Conservation (phyloP, 2,888 invertebrate genomes). For the Pristionchus maxplancki region DNA sequence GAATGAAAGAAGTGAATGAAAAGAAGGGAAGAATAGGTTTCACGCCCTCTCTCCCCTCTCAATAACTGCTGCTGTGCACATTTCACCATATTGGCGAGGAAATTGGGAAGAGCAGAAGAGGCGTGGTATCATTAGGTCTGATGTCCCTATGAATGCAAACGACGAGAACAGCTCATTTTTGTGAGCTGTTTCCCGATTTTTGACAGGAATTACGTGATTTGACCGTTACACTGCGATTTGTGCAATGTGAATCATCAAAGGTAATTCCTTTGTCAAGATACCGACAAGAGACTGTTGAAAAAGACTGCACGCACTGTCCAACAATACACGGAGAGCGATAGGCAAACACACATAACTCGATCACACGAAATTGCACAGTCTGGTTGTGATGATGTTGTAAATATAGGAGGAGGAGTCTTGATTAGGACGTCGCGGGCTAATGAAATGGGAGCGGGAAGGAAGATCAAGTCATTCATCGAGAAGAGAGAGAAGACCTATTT, state of each 20-base stretch:
- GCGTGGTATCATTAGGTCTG: not conserved
- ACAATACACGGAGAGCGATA: not conserved
- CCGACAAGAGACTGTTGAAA: not conserved
- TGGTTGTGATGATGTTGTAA: slow-evolving; percentile 25
- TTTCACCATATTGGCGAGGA: not conserved
- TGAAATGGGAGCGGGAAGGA: slow-evolving; percentile 5
- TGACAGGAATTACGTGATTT: not conserved
- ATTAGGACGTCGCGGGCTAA: not conserved
- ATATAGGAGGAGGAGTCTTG: slow-evolving; percentile 26
- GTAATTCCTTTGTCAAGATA: not conserved
- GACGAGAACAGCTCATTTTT: not conserved
- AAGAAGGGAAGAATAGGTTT: slow-evolving; percentile 22
- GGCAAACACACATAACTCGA: slow-evolving; percentile 21
- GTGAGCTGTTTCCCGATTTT: not conserved
- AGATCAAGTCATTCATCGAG: slow-evolving; percentile 21
- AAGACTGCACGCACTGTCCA: not conserved
- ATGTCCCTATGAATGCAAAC: not conserved
- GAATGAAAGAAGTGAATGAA: not conserved
- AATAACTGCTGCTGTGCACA: not conserved
- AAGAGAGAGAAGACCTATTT: slow-evolving; percentile 35
- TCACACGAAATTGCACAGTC: slow-evolving; percentile 4
- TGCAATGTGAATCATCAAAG: not conserved
- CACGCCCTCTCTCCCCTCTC: not conserved
- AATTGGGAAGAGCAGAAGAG: not conserved
- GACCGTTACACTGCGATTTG: not conserved